Base-by-base conservation (phyloP, 1,140 invertebrate genomes). In the Melanaphis sacchari region DNA sequence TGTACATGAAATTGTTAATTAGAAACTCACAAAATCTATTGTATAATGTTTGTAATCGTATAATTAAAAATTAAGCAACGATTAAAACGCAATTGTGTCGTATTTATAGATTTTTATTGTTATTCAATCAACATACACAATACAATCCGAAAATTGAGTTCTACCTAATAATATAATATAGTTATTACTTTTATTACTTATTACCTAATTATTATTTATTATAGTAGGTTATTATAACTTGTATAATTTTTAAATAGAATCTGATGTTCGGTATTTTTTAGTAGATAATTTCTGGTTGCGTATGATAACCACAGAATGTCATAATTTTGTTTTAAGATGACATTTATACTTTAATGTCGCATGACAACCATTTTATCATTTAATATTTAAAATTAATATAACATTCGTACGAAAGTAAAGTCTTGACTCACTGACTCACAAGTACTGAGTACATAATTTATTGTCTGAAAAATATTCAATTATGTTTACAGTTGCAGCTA, bases 291-390 rank as follows among this genome's bases (percentile, higher is more conserved):
- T 2, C 59, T 76, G 59, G 31, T n/a, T 76, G 59, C 0, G 59
- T n/a, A 5, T 76, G 59, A 76, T 76, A 76, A 76, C 59, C 59
- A 18, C 4, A 66, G 4, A 4, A 76, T 76, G 59, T 76, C 59
- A 76, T 76, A 76, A 76, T 76, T 76, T 76, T n/a, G n/a, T 76
- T 76, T 76, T 76, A n/a, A 76, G 31, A n/a, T 76, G 59, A 76
- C 31, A 76, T 76, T n/a, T 76, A 76, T n/a, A n/a, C 31, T n/a
- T n/a, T 76, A 18, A 76, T 76, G 1, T n/a, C 59, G n/a, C 15
- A n/a, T 76, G n/a, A 76, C 18, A 15, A n/a, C 59, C 15, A 76
- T 76, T 76, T 76, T 76, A 76, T 76, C 59, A 76, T 76, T 76
- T 18, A n/a, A 76, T 76, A 36, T 76, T 76, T 76, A 76, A 76